These are phyloP conservation scores for Gymnodraco acuticeps DNA, from an alignment of 2,797 vertebrate genomes.

Conservation along the genomic window DNA sequence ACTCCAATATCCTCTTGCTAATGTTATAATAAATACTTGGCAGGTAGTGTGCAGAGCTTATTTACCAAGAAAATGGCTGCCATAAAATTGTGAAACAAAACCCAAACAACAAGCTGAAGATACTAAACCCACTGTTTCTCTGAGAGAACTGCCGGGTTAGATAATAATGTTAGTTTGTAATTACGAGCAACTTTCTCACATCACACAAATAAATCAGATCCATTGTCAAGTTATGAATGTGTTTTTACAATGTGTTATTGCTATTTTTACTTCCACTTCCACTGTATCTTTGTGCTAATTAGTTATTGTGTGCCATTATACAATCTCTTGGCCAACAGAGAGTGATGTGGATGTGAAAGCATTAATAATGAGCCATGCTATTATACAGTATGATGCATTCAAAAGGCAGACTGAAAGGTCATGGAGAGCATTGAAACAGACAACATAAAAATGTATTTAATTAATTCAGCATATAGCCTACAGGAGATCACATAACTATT, in stretches of 20 bases:
- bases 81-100: not conserved
- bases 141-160: not conserved
- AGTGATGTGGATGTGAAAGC: not conserved
- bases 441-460: conserved; percentile 4
- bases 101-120: not conserved
- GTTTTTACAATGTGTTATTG: not conserved
- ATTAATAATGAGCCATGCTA: not conserved
- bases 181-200: not conserved
- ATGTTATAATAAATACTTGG: too few species aligned
- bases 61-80: not conserved
- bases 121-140: not conserved
- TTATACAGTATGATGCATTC: not conserved
- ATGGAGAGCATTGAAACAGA: not conserved
- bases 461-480: not conserved
- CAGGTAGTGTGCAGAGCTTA: not conserved
- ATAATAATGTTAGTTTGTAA: not conserved
- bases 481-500: not conserved
- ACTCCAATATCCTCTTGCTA: too few species aligned
- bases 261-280: too few species aligned
- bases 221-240: not conserved
- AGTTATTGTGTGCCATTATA: not conserved
- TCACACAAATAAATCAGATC: not conserved
- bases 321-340: not conserved
- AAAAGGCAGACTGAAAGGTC: conserved; percentile 20
- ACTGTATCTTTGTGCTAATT: not conserved